phyloP scores from a whole-genome alignment of 1,140 invertebrate species.

The Orius insidiosus region DNA sequence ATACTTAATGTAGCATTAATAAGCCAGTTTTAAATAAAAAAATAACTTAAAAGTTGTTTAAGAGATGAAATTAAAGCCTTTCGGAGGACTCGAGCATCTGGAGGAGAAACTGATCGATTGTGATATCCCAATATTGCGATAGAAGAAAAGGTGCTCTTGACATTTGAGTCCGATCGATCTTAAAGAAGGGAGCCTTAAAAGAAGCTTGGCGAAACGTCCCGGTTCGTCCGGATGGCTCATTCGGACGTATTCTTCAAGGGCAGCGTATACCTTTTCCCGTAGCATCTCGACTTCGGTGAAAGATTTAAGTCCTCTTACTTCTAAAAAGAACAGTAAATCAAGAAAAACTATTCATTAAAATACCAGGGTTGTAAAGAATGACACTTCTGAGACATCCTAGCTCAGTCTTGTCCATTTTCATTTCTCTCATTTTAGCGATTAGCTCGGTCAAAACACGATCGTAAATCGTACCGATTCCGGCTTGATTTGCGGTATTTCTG shows the following conservation, averaged over 20 bases:
- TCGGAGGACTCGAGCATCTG: no score
- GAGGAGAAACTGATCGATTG: no score
- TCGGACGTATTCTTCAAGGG: slow-evolving; percentile 86
- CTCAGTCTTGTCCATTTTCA: slow-evolving; percentile 92
- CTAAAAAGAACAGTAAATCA: slow-evolving; percentile 29
- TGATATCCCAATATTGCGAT: slow-evolving; percentile 32
- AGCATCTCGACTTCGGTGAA: slow-evolving; percentile 67
- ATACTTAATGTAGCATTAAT: no score
- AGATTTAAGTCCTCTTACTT: slow-evolving; percentile 73
- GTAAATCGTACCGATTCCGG: slow-evolving; percentile 81
- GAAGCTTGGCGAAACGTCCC: slow-evolving; percentile 83
- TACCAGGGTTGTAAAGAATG: slow-evolving; percentile 86
- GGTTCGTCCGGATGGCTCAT: slow-evolving; percentile 73
- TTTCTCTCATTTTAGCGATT: slow-evolving; percentile 88
- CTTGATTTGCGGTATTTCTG: slow-evolving; percentile 66
- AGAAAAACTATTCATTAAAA: slow-evolving; percentile 5
- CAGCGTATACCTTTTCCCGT: slow-evolving; percentile 85
- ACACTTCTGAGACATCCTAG: slow-evolving; percentile 86
- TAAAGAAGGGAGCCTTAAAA: slow-evolving; percentile 81
- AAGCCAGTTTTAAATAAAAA: no score
- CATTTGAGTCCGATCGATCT: slow-evolving; percentile 92
- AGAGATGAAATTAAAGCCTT: no score
- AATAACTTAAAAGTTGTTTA: no score
- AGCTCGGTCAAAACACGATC: slow-evolving; percentile 84
- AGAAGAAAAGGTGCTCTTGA: slow-evolving; percentile 89